phyloP scores from a whole-genome alignment of 2,888 invertebrate species.

The Chrysolina americana region DNA sequence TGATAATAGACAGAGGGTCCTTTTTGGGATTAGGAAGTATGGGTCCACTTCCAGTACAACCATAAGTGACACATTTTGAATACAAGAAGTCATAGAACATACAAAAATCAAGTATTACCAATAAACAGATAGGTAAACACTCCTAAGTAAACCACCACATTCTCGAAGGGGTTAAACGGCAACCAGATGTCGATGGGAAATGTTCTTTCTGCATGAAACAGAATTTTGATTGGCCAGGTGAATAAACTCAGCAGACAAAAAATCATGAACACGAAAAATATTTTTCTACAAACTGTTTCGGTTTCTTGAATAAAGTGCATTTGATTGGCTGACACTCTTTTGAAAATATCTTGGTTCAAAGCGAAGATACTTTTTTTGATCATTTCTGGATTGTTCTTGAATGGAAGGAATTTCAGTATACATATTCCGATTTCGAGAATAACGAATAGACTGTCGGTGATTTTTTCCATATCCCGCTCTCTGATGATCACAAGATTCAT shows the following conservation, averaged over 20 bases:
- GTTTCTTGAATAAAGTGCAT: slow-evolving; percentile 21
- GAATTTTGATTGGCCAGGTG: slow-evolving; percentile 31
- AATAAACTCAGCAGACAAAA: slow-evolving; percentile 19
- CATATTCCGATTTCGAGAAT: slow-evolving; percentile 18
- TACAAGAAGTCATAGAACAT: too few relatives aligned
- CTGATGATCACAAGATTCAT: slow-evolving; percentile 16
- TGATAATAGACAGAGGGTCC: too few relatives aligned
- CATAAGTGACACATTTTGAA: too few relatives aligned
- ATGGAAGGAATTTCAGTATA: slow-evolving; percentile 31
- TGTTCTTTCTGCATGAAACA: slow-evolving; percentile 28
- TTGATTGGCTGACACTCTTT: slow-evolving; percentile 3
- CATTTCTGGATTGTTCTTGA: slow-evolving; percentile 15
- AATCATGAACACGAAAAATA: slow-evolving; percentile 17
- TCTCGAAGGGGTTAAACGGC: slow-evolving; percentile 38
- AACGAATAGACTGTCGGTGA: slow-evolving; percentile 16
- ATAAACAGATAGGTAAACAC: slow-evolving; percentile 18
- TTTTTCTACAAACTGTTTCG: slow-evolving; percentile 15
- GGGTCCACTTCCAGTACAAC: too few relatives aligned
- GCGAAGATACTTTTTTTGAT: slow-evolving; percentile 12
- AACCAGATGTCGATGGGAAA: slow-evolving; percentile 42
- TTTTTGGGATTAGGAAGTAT: too few relatives aligned
- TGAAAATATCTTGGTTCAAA: slow-evolving; percentile 22
- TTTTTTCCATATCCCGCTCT: slow-evolving; percentile 16
- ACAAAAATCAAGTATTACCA: slow-evolving; percentile 2
- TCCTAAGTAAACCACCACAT: not conserved